A percentile compares a stretch with the other conserved stretches of the same genome.
Evolutionary conservation across 2,113 vertebrate species (phyloP).

Genomic region (Phalacrocorax pelagicus): DNA sequence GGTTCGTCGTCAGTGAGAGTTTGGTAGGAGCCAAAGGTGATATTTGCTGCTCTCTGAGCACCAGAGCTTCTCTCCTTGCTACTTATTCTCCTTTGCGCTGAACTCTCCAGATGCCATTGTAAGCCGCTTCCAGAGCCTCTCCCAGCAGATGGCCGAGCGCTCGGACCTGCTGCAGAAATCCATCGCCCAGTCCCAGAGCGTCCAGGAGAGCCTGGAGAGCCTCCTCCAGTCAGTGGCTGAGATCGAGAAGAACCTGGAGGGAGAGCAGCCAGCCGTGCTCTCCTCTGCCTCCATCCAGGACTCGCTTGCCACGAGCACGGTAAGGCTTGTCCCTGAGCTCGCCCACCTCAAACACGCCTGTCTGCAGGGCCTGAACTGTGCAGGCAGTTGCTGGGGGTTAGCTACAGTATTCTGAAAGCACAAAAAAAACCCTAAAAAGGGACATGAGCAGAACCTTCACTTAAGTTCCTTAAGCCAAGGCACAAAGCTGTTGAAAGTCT

Average conservation of each 20-base stretch:
- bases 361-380: rapidly evolving
- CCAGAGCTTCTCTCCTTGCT: background rate
- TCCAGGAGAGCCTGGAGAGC: conserved; percentile 90
- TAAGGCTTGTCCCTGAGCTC: conserved; percentile 52
- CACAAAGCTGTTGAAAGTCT: background rate
- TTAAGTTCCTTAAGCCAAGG: background rate
- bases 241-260: conserved; percentile 73
- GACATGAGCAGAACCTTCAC: background rate
- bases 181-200: conserved; percentile 92
- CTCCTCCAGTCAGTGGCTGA: conserved; percentile 85
- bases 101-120: conserved; percentile 80
- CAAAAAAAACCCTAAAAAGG: background rate
- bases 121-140: conserved; percentile 84
- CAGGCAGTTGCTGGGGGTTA: background rate
- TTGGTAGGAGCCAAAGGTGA: background rate
- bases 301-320: conserved; percentile 85
- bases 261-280: conserved; percentile 71
- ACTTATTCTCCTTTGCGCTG: background rate
- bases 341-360: rapidly evolving
- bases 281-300: conserved; percentile 86
- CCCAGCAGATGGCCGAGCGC: conserved; percentile 79
- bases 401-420: background rate
- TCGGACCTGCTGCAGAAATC: conserved; percentile 91
- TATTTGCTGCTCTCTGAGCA: background rate
- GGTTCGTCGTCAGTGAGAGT: rapidly evolving